These are phyloP conservation scores for Leptodactylus fuscus DNA, from an alignment of 2,113 vertebrate species.

Conservation along the genomic window DNA sequence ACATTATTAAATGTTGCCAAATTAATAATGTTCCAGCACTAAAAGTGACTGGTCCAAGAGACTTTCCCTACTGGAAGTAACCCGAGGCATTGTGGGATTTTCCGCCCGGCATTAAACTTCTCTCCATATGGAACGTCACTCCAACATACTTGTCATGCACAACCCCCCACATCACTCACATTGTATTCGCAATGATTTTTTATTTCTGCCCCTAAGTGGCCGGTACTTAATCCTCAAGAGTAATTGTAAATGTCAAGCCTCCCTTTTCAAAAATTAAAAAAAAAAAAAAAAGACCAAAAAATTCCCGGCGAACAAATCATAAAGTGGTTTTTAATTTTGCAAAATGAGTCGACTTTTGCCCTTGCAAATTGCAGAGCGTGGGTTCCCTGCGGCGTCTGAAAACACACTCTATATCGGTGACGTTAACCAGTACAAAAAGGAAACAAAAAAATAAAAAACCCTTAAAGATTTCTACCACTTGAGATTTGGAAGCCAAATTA, in stretches of 20 bases:
- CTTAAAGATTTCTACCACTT: background rate
- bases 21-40: no score
- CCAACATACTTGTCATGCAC: background rate
- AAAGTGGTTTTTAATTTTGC: conserved; percentile 47
- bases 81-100: no score
- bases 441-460: background rate
- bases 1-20: no score
- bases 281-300: background rate
- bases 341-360: conserved; percentile 23
- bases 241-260: conserved; percentile 25
- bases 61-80: no score
- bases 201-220: background rate
- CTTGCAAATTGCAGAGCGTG: background rate
- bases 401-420: conserved; percentile 56
- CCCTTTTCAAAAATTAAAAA: background rate
- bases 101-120: no score
- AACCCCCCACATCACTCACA: background rate
- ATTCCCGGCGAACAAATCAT: background rate
- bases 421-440: background rate
- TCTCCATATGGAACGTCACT: no score
- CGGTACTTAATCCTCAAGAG: background rate
- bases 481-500: background rate
- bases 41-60: no score
- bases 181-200: background rate
- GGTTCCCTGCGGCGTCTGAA: conserved; percentile 12